A percentile compares a stretch with the other conserved stretches of the same genome.
Evolutionary conservation across 2,888 invertebrate species (phyloP).

Genomic region (Sinotaia quadrata): DNA sequence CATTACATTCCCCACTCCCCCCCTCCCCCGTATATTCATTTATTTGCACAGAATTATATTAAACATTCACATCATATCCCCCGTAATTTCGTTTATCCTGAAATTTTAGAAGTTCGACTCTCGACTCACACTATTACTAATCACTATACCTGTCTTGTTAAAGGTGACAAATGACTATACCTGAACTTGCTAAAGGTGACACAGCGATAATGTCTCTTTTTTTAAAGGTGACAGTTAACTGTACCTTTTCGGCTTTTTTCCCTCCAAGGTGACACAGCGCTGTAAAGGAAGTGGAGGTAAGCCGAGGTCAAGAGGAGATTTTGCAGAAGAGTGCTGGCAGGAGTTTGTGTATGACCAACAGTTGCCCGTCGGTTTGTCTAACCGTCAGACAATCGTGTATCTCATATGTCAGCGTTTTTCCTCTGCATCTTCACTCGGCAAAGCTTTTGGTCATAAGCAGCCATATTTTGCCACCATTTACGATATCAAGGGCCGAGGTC

Average conservation of each 20-base stretch:
- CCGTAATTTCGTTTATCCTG: too few relatives aligned
- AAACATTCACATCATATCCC: too few relatives aligned
- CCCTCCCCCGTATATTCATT: conserved; percentile 28
- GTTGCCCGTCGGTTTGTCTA: conserved; percentile 53
- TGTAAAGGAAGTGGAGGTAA: conserved; percentile 45
- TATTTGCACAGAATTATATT: too few relatives aligned
- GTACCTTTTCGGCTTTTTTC: conserved; percentile 44
- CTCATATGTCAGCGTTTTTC: conserved; percentile 60
- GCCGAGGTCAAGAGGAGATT: conserved; percentile 43
- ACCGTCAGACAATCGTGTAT: conserved; percentile 45
- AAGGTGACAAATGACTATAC: not conserved
- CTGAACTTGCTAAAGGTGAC: too few relatives aligned
- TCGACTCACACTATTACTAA: too few relatives aligned
- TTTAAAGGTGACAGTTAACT: too few relatives aligned
- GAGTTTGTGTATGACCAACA: conserved; percentile 52
- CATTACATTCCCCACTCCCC: conserved; percentile 47
- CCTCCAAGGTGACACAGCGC: conserved; percentile 36
- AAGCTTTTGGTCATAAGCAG: conserved; percentile 47
- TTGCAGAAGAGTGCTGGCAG: conserved; percentile 59
- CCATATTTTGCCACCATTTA: conserved; percentile 55
- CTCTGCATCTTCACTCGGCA: conserved; percentile 46
- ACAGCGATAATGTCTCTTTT: too few relatives aligned
- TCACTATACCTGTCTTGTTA: too few relatives aligned
- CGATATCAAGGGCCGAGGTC: conserved; percentile 49
- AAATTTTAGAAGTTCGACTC: too few relatives aligned